Base-by-base conservation (phyloP, 92 coral and sea anemone species). In the Blastomussa wellsi region DNA sequence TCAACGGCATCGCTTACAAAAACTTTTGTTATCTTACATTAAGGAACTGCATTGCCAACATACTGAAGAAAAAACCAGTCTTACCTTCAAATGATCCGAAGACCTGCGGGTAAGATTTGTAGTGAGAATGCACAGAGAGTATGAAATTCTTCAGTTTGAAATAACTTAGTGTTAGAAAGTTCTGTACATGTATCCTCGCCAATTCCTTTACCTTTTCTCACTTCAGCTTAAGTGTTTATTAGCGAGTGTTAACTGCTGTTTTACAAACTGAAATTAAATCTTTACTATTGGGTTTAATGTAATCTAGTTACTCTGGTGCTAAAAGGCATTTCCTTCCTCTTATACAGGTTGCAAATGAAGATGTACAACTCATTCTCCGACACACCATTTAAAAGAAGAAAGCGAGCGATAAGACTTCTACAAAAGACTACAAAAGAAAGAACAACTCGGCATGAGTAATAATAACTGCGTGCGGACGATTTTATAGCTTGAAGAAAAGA, bases 1-100 rank as follows among this genome's bases (percentile, higher is more conserved):
- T 74, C 81, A 96, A 96, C 79, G 98, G 98, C 20, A 92, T 96
- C 68, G 99, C 99, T 11, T 96, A 96, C 90, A 96, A 96, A 75
- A 96, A 90, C 90, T 95, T 94, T 55, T 96, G 99, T 64, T 94
- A 96, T 65, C 86, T 96, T 4, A 88, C 86, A 1, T 91, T 96
- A 31, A 94, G 99, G 49, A 96, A 96, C 67, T 96, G 99, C 44
- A 96, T 96, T 47, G 99, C 99, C 11, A 96, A 94, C 83, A 93
- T 91, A 82, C 78, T 96, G 39, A 95, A 90, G 72, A 96, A 96
- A 57, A 74, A 92, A 1, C 53, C 70, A 15, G 96, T 96, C 22
- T 38, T 86, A 29, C 98, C 98, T 24, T 96, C 98, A 13, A 94
- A 88, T 33, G 87, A 89, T 48, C 96, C 98, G 38, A 72, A 89